Evolutionary conservation across 2,113 vertebrate genomes (phyloP).

Genomic region (Alethe castanea): DNA sequence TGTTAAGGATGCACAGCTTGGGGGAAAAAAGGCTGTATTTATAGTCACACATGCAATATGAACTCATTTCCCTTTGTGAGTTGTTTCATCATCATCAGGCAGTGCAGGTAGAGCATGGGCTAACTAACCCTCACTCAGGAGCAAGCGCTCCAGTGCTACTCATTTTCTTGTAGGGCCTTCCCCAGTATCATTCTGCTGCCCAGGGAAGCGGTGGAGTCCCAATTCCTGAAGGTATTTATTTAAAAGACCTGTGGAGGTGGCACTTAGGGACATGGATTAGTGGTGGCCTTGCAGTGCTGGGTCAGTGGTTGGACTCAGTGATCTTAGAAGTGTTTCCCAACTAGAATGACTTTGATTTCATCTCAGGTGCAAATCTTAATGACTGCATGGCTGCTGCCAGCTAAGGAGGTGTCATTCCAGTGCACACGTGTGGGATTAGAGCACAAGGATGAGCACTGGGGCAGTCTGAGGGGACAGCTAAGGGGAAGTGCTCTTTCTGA

Average conservation of each 20-base stretch:
- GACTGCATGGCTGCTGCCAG: background rate
- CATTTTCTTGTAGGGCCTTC: background rate
- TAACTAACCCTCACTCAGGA: background rate
- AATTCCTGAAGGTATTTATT: background rate
- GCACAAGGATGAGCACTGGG: accelerated
- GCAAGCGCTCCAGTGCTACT: background rate
- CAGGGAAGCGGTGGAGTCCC: background rate
- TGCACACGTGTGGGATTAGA: accelerated
- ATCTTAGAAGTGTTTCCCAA: background rate
- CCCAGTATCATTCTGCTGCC: background rate
- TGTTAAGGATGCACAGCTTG: background rate
- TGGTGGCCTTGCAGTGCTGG: background rate
- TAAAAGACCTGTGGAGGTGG: background rate
- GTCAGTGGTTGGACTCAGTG: background rate
- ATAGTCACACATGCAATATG: background rate
- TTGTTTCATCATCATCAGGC: background rate
- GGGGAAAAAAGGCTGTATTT: background rate
- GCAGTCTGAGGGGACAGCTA: background rate
- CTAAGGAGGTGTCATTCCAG: background rate
- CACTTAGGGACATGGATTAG: background rate
- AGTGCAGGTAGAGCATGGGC: accelerated
- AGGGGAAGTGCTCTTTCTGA: background rate
- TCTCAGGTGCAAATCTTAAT: background rate
- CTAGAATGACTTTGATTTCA: background rate
- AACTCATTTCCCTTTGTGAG: background rate